phyloP scores from a whole-genome alignment of 1,140 invertebrate species.

The Scaptomyza hsui region DNA sequence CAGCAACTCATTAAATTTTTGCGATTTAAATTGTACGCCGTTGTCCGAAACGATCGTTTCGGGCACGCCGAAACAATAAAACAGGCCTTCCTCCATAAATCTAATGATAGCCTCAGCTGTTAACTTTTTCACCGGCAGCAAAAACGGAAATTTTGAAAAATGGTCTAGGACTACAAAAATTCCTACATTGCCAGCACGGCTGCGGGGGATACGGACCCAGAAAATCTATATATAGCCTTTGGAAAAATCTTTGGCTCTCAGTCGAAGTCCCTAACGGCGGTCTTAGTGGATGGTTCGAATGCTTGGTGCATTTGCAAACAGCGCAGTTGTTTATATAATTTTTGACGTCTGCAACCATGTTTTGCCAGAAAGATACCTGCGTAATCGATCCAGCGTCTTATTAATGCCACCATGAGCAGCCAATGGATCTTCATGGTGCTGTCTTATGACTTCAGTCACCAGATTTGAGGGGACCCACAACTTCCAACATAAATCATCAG shows the following conservation, averaged over 20 bases:
- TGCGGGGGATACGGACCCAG: slow-evolving; percentile 33
- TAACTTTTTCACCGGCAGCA: slow-evolving; percentile 33
- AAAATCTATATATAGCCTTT: slow-evolving; percentile 37
- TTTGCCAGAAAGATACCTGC: slow-evolving; percentile 14
- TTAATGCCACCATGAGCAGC: slow-evolving; percentile 17
- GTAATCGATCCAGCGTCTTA: slow-evolving; percentile 21
- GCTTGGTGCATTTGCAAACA: slow-evolving; percentile 14
- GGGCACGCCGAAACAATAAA: slow-evolving; percentile 39
- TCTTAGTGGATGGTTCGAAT: slow-evolving; percentile 7
- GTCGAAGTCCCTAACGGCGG: too few relatives aligned
- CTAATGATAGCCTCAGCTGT: slow-evolving; percentile 23
- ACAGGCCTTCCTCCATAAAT: not conserved
- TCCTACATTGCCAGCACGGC: slow-evolving; percentile 19
- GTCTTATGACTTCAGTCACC: not conserved
- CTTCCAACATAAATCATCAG: slow-evolving; percentile 22
- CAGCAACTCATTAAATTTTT: too few relatives aligned
- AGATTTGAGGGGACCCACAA: slow-evolving; percentile 9
- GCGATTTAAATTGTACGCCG: too few relatives aligned
- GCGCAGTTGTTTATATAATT: slow-evolving; percentile 6
- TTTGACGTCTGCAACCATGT: slow-evolving; percentile 5
- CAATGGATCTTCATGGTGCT: slow-evolving; percentile 8
- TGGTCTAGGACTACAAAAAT: slow-evolving; percentile 41
- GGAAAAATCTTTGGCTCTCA: slow-evolving; percentile 14
- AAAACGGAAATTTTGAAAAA: slow-evolving; percentile 41
- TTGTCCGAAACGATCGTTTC: too few relatives aligned